Evolutionary conservation across 2,113 vertebrate species (phyloP).

Genomic region (Chionodraco myersi): DNA sequence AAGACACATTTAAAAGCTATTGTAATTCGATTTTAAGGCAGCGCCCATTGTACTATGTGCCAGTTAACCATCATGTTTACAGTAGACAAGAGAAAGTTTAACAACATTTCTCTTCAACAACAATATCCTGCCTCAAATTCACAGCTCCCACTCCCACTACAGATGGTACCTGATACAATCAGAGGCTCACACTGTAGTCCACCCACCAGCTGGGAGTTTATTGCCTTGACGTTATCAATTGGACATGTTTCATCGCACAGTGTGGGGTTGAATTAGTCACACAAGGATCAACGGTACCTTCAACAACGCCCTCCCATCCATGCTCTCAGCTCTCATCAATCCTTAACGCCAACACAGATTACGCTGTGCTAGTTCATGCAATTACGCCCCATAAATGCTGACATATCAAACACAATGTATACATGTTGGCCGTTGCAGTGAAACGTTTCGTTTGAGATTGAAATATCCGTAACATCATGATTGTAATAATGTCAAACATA

Average conservation of each 20-base stretch:
- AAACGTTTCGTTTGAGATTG: background rate
- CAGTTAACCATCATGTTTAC: too few species aligned
- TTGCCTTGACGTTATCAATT: conserved; percentile 58
- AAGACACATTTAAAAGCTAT: background rate
- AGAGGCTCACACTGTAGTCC: conserved; percentile 25
- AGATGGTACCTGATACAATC: conserved; percentile 32
- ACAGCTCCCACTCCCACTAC: conserved; percentile 4
- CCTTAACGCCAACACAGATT: conserved; percentile 11
- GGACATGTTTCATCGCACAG: conserved; percentile 53
- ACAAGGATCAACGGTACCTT: conserved; percentile 35
- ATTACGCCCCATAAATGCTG: background rate
- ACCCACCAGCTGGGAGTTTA: conserved; percentile 59
- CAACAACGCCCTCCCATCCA: conserved; percentile 9
- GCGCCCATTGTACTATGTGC: background rate
- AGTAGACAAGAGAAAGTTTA: background rate
- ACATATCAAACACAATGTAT: conserved; percentile 1
- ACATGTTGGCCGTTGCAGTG: background rate
- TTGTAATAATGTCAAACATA: background rate
- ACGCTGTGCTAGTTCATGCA: background rate
- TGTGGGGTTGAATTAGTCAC: conserved; percentile 56
- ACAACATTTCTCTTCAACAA: background rate
- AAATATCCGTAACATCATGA: background rate
- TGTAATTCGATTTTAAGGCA: background rate
- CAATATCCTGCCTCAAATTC: background rate
- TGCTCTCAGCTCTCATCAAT: conserved; percentile 36